Evolutionary conservation across 1,140 invertebrate species (phyloP), one percentile per base, ranked within the genome.

Genomic region (Rhysida immarginata): DNA sequence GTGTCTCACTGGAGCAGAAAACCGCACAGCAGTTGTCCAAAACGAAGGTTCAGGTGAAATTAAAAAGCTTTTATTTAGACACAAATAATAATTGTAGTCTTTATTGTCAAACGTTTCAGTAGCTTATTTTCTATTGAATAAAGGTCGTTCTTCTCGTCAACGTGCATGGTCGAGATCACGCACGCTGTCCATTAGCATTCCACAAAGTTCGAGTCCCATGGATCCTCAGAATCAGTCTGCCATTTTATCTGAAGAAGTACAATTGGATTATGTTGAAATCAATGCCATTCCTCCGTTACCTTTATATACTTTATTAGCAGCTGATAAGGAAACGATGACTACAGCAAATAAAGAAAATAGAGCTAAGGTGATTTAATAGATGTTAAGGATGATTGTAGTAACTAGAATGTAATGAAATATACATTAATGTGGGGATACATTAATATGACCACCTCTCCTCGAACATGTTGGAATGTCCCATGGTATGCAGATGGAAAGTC

Each of bases 271-370:
- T 68, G 85, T 91, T 1, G 95, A 98, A 69, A 86, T 98, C 54
- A 89, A 85, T 1, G 92, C 92, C 2, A 96, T 99, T 58, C 90
- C 95, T 5, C 94, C 96, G 0, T 69, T 99, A 23, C 96, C 96
- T 1, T 70, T 99, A 13, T 98, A 94, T 85, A 92, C 91, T 1
- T 73, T 99, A 0, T 71, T 99, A 0, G 86, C 88, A 26, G 92
- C 94, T 2, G 96, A 99, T 67, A 83, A 89, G 58, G 90, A 94
- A 68, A 80, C 73, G 25, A 68, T 77, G 1, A 60, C 56, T 67
- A 73, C 23, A 55, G 55, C 26, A 58, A 60, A 42, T 56, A 59
- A 24, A 60, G 67, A 53, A 59, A 62, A 35, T 55, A 49, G 44
- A 41, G 8, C n/a, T n/a, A n/a, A n/a, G n/a, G n/a, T n/a, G n/a